Percentiles rank a stretch among this genome's conserved stretches.
Evolutionary conservation across 2,888 invertebrate genomes (phyloP).

Genomic region (Slavum lentiscoides): DNA sequence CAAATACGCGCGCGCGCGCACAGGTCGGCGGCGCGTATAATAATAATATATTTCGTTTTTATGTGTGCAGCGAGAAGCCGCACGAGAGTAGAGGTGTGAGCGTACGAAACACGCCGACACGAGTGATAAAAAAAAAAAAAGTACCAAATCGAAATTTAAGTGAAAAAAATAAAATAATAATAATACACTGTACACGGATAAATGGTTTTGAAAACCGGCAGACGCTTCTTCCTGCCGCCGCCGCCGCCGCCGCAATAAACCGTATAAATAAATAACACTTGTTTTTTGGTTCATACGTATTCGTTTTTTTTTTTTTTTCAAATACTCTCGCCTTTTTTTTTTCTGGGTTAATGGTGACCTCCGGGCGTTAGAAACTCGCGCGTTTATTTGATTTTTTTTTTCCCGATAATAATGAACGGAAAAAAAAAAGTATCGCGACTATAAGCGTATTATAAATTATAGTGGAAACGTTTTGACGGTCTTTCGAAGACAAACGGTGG

Average conservation of each 20-base stretch:
- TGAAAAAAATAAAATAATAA: background rate
- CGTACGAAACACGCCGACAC: background rate
- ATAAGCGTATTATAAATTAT: constrained; percentile 1
- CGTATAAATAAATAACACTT: constrained; percentile 20
- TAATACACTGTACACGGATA: background rate
- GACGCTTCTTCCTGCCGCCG: background rate
- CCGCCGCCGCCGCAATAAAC: constrained; percentile 2
- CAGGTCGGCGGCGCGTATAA: background rate
- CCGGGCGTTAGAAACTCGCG: background rate
- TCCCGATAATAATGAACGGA: background rate
- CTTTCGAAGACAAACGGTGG: too few species aligned
- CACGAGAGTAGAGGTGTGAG: background rate
- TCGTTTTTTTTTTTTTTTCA: background rate
- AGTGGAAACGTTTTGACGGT: too few species aligned
- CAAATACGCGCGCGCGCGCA: background rate
- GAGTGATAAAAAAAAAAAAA: constrained; percentile 6
- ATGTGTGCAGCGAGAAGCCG: background rate
- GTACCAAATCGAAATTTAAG: background rate
- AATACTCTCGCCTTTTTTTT: background rate
- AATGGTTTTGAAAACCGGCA: background rate
- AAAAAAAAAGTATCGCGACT: background rate
- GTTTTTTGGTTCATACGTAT: background rate
- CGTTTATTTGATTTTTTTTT: background rate
- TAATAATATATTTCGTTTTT: background rate
- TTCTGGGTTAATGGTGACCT: background rate